Percentiles rank a stretch among this genome's conserved stretches.
Conservation (phyloP, 2,113 vertebrate genomes). For the Malurus melanocephalus region DNA sequence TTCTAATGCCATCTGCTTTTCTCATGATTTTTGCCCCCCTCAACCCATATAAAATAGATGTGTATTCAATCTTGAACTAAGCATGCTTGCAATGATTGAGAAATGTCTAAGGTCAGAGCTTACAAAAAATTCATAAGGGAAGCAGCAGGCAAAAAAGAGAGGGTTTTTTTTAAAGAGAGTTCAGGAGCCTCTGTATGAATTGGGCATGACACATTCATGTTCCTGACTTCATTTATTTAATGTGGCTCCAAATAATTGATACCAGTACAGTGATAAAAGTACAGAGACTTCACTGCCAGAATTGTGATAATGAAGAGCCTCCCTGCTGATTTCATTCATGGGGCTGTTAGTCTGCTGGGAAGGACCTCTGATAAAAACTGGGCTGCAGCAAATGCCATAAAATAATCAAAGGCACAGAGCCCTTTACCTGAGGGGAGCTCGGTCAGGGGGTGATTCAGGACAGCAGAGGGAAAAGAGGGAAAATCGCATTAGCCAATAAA, state of each 20-base stretch:
- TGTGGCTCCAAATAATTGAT: conserved; percentile 61
- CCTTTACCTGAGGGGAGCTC: conserved; percentile 43
- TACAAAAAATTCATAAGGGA: conserved; percentile 62
- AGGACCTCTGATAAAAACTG: conserved; percentile 37
- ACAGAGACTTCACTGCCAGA: conserved; percentile 43
- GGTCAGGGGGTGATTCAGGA: neutral
- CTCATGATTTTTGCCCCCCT: conserved; percentile 59
- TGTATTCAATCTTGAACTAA: conserved; percentile 58
- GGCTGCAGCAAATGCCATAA: conserved; percentile 49
- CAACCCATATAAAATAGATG: conserved; percentile 54
- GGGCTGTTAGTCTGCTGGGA: conserved; percentile 54
- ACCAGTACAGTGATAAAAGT: conserved; percentile 52
- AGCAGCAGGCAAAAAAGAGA: conserved; percentile 59
- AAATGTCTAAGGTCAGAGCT: conserved; percentile 71
- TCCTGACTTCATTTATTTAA: conserved; percentile 60
- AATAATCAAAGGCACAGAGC: conserved; percentile 62
- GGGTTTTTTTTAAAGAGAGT: neutral
- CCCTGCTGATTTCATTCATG: conserved; percentile 59
- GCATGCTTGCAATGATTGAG: conserved; percentile 59
- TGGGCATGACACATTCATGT: conserved; percentile 59
- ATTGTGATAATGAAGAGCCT: conserved; percentile 65
- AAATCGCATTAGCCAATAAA: conserved; percentile 13
- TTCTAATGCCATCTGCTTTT: conserved; percentile 60
- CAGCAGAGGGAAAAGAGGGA: neutral
- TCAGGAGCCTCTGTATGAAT: conserved; percentile 52